phyloP scores from a whole-genome alignment of 2,113 vertebrate genomes.

The Pipa parva region DNA sequence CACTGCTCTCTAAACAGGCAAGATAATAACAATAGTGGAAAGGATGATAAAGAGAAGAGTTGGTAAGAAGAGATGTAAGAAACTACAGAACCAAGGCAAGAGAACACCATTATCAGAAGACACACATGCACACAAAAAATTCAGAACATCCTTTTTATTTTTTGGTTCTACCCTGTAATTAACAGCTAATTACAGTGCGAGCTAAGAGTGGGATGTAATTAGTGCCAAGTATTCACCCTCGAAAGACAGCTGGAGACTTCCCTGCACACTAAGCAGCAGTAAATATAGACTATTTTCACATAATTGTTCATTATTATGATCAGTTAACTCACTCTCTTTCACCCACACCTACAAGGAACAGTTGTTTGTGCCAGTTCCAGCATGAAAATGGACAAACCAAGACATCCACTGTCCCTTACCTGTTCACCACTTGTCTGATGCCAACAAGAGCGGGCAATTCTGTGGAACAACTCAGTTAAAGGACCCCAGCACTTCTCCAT shows the following conservation, averaged over 20 bases:
- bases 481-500: constrained; percentile 31
- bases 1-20: no score
- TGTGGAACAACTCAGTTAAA: constrained; percentile 9
- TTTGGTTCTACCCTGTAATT: constrained; percentile 8
- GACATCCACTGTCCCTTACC: not conserved
- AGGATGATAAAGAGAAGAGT: no score
- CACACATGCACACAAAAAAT: no score
- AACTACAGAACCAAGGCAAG: no score
- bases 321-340: no score
- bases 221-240: not conserved
- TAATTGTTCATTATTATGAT: no score
- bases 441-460: constrained; percentile 16
- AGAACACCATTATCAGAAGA: no score
- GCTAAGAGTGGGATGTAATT: not conserved
- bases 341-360: no score
- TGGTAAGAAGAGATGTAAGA: no score
- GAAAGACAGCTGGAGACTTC: not conserved
- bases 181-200: constrained; percentile 5
- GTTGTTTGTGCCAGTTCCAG: no score
- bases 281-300: no score
- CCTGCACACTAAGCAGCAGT: not conserved
- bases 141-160: not conserved
- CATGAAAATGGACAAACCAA: not conserved
- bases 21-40: no score
- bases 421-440: not conserved